Evolutionary conservation across 2,113 vertebrate genomes (phyloP).

Genomic region (Halcyon senegalensis): DNA sequence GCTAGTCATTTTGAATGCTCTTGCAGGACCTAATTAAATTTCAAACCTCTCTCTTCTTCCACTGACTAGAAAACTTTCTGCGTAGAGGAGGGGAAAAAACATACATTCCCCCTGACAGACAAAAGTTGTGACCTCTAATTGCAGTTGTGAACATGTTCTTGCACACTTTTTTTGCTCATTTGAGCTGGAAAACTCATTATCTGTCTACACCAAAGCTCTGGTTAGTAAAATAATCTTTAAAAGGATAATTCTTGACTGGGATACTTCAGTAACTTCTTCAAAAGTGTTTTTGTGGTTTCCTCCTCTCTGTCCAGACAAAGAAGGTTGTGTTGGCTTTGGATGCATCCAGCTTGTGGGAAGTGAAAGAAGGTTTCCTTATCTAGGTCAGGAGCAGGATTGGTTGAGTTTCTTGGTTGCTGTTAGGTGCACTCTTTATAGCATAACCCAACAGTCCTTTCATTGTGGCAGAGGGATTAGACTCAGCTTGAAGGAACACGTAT

Average conservation of each 20-base stretch:
- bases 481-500: not conserved
- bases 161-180: not conserved
- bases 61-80: not conserved
- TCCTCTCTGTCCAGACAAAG: not conserved
- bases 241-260: not conserved
- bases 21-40: not conserved
- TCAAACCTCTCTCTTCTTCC: not conserved
- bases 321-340: not conserved
- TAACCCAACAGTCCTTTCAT: not conserved
- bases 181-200: not conserved
- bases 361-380: not conserved
- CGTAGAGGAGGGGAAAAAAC: not conserved
- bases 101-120: not conserved
- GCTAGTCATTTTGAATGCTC: not conserved
- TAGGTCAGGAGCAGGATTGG: not conserved
- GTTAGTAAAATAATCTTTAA: not conserved
- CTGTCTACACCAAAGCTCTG: not conserved
- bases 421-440: not conserved
- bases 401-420: not conserved
- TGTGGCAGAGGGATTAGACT: not conserved
- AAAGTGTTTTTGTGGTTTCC: not conserved
- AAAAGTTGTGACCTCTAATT: not conserved
- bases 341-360: not conserved
- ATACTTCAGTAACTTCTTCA: not conserved
- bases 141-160: not conserved